Evolutionary conservation across 2,797 vertebrate genomes (phyloP).

Genomic region (Malacoctenus gilli): DNA sequence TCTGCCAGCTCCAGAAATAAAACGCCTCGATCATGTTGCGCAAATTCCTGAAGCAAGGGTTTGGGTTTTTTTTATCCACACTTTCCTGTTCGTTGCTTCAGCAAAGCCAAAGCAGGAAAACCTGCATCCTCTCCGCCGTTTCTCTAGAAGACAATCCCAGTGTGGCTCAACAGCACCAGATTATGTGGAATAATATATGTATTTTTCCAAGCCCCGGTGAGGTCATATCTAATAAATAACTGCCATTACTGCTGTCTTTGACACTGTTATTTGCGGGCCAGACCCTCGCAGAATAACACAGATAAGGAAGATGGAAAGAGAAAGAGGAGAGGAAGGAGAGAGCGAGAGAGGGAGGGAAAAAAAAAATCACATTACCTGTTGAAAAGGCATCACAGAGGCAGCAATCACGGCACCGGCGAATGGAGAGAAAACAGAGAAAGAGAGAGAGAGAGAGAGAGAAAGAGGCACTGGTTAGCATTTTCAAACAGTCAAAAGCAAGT

Average conservation of each 20-base stretch:
- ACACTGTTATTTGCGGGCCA: slow-evolving; percentile 35
- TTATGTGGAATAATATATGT: slow-evolving; percentile 32
- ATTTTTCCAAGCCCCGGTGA: slow-evolving; percentile 10
- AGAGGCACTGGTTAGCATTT: slow-evolving; percentile 64
- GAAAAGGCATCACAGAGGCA: slow-evolving; percentile 35
- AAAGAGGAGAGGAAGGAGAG: background rate
- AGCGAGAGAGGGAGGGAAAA: background rate
- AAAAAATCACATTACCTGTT: slow-evolving; percentile 75
- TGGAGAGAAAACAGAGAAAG: slow-evolving; percentile 28
- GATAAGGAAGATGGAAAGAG: slow-evolving; percentile 33
- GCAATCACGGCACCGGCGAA: slow-evolving; percentile 48
- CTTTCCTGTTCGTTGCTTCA: slow-evolving; percentile 14
- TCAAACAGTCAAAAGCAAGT: slow-evolving; percentile 37
- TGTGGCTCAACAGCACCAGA: slow-evolving; percentile 20
- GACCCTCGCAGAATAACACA: slow-evolving; percentile 34
- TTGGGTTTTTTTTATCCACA: too few relatives aligned
- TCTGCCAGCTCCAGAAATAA: slow-evolving; percentile 27
- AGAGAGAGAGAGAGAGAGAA: slow-evolving; percentile 20
- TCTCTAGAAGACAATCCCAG: slow-evolving; percentile 15
- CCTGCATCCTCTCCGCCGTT: background rate
- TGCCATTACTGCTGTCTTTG: slow-evolving; percentile 30
- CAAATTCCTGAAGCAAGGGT: slow-evolving; percentile 31
- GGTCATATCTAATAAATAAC: slow-evolving; percentile 54
- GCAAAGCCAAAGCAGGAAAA: background rate
- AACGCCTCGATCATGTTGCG: too few relatives aligned